phyloP scores from a whole-genome alignment of 2,113 vertebrate genomes.

The Nothoprocta pentlandii region DNA sequence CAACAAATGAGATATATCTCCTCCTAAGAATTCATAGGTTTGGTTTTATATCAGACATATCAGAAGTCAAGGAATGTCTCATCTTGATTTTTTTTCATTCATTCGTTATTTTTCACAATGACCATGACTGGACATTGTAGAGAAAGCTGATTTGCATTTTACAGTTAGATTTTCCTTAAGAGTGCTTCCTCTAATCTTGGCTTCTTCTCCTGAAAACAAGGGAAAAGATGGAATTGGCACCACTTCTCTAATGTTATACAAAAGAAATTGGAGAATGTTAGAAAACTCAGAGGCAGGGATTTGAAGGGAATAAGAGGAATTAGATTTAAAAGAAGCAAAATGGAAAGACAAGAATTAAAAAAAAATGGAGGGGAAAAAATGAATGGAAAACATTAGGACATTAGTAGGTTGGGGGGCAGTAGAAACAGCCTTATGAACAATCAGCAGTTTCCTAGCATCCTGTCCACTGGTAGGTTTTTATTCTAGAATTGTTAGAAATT shows the following conservation, averaged over 20 bases:
- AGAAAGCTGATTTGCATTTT: neutral
- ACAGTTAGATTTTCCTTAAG: neutral
- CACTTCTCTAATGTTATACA: neutral
- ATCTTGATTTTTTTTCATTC: neutral
- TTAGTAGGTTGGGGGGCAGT: neutral
- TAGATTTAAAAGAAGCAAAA: neutral
- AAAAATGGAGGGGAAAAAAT: neutral
- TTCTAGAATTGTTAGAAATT: neutral
- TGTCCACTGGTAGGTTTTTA: neutral
- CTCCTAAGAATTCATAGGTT: neutral
- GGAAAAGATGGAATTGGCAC: neutral
- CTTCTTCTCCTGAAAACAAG: neutral
- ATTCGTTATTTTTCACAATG: neutral
- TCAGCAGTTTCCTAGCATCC: neutral
- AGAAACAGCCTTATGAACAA: neutral
- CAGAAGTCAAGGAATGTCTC: neutral
- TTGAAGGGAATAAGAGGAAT: neutral
- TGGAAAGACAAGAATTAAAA: neutral
- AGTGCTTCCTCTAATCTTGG: neutral
- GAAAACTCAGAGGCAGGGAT: neutral
- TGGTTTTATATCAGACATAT: neutral
- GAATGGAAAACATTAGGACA: neutral
- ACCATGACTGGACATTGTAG: neutral
- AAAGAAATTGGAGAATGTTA: neutral
- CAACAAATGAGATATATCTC: neutral